Percentiles rank a stretch among this genome's conserved stretches.
phyloP scores from a whole-genome alignment of 2,888 invertebrate species.

The Cheilosia grossa region DNA sequence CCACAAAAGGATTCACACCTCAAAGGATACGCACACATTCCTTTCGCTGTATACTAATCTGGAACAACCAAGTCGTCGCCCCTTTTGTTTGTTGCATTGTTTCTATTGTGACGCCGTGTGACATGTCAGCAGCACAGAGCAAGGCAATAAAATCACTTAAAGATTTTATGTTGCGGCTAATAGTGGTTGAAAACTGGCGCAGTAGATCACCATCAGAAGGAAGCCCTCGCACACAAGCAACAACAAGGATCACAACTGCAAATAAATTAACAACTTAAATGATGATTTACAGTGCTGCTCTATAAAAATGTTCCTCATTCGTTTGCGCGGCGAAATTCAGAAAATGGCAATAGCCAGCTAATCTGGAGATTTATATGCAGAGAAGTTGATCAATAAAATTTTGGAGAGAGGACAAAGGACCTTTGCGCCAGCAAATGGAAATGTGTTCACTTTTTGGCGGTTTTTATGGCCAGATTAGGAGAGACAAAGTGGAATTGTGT shows the following conservation, averaged over 20 bases:
- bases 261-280: slow-evolving; percentile 79
- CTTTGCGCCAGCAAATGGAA: slow-evolving; percentile 55
- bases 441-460: slow-evolving; percentile 71
- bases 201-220: slow-evolving; percentile 42
- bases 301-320: slow-evolving; percentile 71
- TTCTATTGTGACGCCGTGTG: slow-evolving; percentile 31
- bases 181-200: slow-evolving; percentile 68
- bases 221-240: slow-evolving; percentile 22
- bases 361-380: slow-evolving; percentile 82
- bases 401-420: slow-evolving; percentile 50
- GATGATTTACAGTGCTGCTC: slow-evolving; percentile 78
- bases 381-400: slow-evolving; percentile 82
- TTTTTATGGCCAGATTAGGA: slow-evolving; percentile 77
- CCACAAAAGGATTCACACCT: slow-evolving; percentile 43
- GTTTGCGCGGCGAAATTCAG: slow-evolving; percentile 40
- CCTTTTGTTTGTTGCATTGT: slow-evolving; percentile 16
- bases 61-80: slow-evolving; percentile 47
- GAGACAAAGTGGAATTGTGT: slow-evolving; percentile 62
- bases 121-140: slow-evolving; percentile 49
- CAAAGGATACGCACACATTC: slow-evolving; percentile 43
- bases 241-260: slow-evolving; percentile 64
- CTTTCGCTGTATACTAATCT: slow-evolving; percentile 18
- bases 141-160: slow-evolving; percentile 72
- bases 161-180: slow-evolving; percentile 74
- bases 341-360: slow-evolving; percentile 76